Conservation (phyloP, 1,140 invertebrate species). For the Drosophila jambulina region DNA sequence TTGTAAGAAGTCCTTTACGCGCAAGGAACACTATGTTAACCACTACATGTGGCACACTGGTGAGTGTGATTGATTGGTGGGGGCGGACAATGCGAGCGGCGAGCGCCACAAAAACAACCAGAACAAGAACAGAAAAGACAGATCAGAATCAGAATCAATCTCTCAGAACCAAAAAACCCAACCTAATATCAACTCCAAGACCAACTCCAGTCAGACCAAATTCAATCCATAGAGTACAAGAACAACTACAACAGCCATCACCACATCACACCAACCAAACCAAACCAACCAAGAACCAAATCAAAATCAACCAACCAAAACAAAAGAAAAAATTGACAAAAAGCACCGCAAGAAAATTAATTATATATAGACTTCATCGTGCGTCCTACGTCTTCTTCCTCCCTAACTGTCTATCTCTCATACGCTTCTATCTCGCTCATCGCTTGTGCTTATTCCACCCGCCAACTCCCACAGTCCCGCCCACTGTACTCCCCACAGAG, state of each 20-base stretch:
- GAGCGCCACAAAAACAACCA: constrained; percentile 60
- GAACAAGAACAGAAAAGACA: constrained; percentile 46
- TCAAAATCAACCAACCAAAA: constrained; percentile 49
- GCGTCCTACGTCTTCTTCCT: constrained; percentile 70
- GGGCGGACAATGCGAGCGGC: constrained; percentile 85
- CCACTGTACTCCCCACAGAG: constrained; percentile 58
- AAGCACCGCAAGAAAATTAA: constrained; percentile 60
- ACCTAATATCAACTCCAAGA: constrained; percentile 16
- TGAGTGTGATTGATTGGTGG: constrained; percentile 87
- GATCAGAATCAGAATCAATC: constrained; percentile 49
- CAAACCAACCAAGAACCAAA: constrained; percentile 55
- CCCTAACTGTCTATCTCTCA: constrained; percentile 37
- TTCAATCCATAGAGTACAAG: constrained; percentile 44
- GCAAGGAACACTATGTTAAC: constrained; percentile 93
- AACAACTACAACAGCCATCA: constrained; percentile 55
- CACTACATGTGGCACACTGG: constrained; percentile 93
- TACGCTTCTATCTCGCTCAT: constrained; percentile 51
- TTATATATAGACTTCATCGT: constrained; percentile 57
- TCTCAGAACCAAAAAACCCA: constrained; percentile 30
- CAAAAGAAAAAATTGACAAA: constrained; percentile 52
- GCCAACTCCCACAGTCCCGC: constrained; percentile 54
- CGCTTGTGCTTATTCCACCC: constrained; percentile 61
- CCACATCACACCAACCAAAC: constrained; percentile 61
- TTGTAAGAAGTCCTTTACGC: constrained; percentile 93
- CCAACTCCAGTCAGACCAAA: constrained; percentile 51